These are phyloP conservation scores for Brachionichthys hirsutus DNA, from an alignment of 2,113 vertebrate genomes.

Conservation along the genomic window DNA sequence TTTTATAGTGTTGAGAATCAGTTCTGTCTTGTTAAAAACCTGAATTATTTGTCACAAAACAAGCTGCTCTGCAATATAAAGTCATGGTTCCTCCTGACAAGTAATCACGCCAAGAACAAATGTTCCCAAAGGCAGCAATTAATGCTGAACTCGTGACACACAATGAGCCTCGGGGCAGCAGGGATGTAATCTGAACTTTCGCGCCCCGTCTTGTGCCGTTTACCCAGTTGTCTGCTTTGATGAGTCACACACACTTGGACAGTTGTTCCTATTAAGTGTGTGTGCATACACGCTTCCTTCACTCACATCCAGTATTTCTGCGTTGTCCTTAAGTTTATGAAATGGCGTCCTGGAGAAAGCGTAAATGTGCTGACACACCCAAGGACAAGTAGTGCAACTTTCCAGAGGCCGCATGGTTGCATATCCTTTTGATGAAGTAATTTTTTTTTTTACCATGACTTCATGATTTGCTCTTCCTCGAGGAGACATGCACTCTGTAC, in stretches of 20 bases:
- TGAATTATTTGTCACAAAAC: constrained; percentile 60
- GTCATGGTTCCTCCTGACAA: constrained; percentile 60
- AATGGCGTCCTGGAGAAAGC: constrained; percentile 21
- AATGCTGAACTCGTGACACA: constrained; percentile 78
- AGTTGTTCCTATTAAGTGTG: constrained; percentile 38
- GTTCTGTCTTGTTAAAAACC: constrained; percentile 54
- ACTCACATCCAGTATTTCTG: constrained; percentile 1
- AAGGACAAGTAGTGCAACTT: constrained; percentile 53
- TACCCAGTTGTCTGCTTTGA: constrained; percentile 65
- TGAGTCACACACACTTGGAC: constrained; percentile 41
- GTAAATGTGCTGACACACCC: constrained; percentile 26
- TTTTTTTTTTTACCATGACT: constrained; percentile 36
- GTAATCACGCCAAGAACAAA: constrained; percentile 77
- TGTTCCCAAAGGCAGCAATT: constrained; percentile 76
- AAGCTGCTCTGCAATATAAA: constrained; percentile 40
- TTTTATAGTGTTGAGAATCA: constrained; percentile 28
- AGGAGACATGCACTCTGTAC: constrained; percentile 44
- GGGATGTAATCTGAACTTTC: constrained; percentile 63
- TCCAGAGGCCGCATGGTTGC: constrained; percentile 25
- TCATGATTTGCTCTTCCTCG: constrained; percentile 50
- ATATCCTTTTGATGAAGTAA: constrained; percentile 56
- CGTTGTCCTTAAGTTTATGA: constrained; percentile 19
- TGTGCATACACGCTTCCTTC: constrained; percentile 19
- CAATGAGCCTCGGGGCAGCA: constrained; percentile 54
- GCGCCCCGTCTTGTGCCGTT: constrained; percentile 61